Conservation (phyloP, 2,113 vertebrate species). For the Tyrannus savana region DNA sequence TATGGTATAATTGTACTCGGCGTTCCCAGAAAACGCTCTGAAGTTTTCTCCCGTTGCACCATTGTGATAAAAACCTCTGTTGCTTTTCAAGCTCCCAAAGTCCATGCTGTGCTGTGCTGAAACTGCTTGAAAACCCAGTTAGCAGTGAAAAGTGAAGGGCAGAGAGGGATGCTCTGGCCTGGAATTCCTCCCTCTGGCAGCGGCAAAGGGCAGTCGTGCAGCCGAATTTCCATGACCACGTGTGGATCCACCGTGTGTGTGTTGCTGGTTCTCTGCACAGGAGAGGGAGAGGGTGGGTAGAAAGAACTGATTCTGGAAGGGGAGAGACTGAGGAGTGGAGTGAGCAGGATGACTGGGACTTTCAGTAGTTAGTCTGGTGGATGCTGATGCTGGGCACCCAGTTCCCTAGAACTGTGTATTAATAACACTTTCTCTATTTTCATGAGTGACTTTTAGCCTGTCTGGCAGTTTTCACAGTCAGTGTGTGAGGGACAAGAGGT, state of each 20-base stretch:
- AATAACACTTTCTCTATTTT: not conserved
- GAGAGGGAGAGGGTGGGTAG: too few relatives aligned
- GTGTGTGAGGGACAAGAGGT: not conserved
- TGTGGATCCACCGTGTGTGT: not conserved
- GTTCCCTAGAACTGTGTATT: not conserved
- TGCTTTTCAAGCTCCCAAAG: slow-evolving; percentile 3
- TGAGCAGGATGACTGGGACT: not conserved
- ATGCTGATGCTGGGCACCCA: not conserved
- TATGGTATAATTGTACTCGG: not conserved
- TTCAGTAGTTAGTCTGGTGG: not conserved
- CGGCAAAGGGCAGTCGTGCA: not conserved
- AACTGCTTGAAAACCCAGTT: not conserved
- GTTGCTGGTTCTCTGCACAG: not conserved
- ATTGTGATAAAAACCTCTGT: not conserved
- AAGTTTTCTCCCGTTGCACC: not conserved
- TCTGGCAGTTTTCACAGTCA: not conserved
- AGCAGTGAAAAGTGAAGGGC: not conserved
- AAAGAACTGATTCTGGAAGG: not conserved
- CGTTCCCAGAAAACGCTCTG: not conserved
- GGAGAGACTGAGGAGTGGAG: not conserved
- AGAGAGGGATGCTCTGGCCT: not conserved
- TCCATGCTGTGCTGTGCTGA: not conserved
- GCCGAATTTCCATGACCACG: not conserved
- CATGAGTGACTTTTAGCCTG: not conserved
- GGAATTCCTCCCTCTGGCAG: not conserved